Evolutionary conservation across 1,140 invertebrate genomes (phyloP).

Genomic region (Cherax quadricarinatus): DNA sequence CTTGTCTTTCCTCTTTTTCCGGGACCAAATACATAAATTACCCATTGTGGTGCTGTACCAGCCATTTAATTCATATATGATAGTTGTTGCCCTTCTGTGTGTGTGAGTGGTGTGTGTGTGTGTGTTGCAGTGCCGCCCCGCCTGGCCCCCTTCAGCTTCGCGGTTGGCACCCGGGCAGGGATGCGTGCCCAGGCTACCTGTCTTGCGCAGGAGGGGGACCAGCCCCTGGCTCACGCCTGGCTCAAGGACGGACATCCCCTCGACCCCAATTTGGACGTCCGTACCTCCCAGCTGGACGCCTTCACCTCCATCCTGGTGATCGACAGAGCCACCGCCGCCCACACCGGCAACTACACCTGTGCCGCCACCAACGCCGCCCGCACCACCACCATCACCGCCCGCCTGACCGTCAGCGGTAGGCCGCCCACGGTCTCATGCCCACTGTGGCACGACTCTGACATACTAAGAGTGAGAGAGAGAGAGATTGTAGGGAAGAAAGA

Average conservation of each 20-base stretch:
- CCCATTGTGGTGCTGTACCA: background rate
- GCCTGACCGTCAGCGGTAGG: conserved; percentile 90
- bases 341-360: conserved; percentile 76
- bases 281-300: conserved; percentile 83
- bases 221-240: conserved; percentile 86
- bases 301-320: conserved; percentile 94
- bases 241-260: conserved; percentile 85
- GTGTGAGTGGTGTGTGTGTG: background rate
- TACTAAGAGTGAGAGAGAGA: conserved; percentile 77
- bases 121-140: conserved; percentile 72
- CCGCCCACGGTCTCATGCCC: conserved; percentile 24
- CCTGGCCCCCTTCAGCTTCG: conserved; percentile 60
- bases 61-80: background rate
- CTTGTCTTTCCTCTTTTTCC: too few species aligned
- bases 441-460: background rate
- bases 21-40: background rate
- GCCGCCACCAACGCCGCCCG: conserved; percentile 84
- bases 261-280: conserved; percentile 79
- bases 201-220: conserved; percentile 90
- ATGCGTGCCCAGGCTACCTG: conserved; percentile 86
- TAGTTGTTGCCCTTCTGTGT: background rate
- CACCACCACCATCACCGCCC: conserved; percentile 84
- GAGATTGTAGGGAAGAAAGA: background rate
- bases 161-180: conserved; percentile 82
- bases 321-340: conserved; percentile 81